phyloP scores from a whole-genome alignment of 2,888 invertebrate genomes.

The Limnephilus rhombicus region DNA sequence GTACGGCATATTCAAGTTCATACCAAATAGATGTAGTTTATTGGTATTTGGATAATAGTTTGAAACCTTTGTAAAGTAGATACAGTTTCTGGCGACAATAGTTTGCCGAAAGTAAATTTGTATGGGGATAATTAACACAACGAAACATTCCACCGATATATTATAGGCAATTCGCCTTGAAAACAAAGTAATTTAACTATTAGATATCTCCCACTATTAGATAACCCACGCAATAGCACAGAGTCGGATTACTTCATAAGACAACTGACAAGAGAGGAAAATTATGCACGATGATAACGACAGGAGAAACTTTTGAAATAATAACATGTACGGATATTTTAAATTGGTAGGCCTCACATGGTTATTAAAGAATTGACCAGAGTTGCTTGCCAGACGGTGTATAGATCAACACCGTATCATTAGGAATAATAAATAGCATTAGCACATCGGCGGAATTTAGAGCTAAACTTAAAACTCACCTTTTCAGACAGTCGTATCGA shows the following conservation, averaged over 20 bases:
- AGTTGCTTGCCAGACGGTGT: too few relatives aligned
- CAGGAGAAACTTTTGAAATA: too few relatives aligned
- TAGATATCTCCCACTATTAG: neutral
- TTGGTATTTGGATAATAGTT: neutral
- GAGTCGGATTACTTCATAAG: neutral
- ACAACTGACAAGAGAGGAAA: too few relatives aligned
- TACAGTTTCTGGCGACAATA: neutral
- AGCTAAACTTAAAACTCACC: too few relatives aligned
- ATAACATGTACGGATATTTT: too few relatives aligned
- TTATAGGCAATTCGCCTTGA: neutral
- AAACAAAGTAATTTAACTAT: slow-evolving; percentile 34
- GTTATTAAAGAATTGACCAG: too few relatives aligned
- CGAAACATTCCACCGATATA: neutral
- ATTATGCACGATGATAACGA: too few relatives aligned
- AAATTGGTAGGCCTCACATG: too few relatives aligned
- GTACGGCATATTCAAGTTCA: neutral
- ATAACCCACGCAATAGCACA: neutral
- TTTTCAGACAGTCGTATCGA: too few relatives aligned
- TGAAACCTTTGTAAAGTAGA: neutral
- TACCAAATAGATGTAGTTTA: neutral
- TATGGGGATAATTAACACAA: neutral
- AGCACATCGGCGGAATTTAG: too few relatives aligned
- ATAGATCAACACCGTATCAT: too few relatives aligned
- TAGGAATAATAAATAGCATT: too few relatives aligned
- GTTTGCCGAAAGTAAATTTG: neutral